Evolutionary conservation across 2,888 invertebrate genomes (phyloP), one percentile per base, ranked within the genome.

Genomic region (Heliconius charithonia): DNA sequence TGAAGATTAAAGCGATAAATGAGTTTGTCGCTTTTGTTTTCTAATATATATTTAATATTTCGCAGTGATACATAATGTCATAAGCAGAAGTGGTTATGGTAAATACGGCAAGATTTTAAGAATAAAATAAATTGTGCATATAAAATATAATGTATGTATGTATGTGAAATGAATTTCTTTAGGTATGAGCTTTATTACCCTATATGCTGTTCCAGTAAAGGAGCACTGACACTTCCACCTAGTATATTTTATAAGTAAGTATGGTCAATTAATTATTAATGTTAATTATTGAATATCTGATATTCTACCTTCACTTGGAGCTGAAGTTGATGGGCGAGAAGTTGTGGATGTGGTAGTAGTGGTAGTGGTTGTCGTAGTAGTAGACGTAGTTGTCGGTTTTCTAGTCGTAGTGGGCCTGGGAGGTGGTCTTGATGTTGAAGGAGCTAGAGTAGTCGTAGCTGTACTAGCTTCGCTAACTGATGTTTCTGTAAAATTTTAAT

Each of bases 351-450:
- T 85, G 6, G 87, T 89, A 0, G 89, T 86, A 2, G 89, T 89
- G 13, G 88, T 85, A 10, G 87, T 89, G 3, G 89, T 89, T 0
- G 88, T 87, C 0, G 88, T 87, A 3, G 87, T 87, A 3, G 88
- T 86, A 1, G 86, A 86, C 3, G 85, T 85, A 4, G 87, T 86
- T 27, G 87, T 90, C 3, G 91, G 91, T 12, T 89, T 89, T 27
- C 86, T 85, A 45, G 85, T 85, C 12, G 84, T 83, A 32, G 86
- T 84, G 73, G 84, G 82, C 78, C 83, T 82, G 56, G 87, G 90
- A 0, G 94, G 94, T 12, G 95, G 95, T 3, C 93, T 89, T 69
- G 95, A 89, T 32, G 94, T 92, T 83, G 90, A 90, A 65, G 95
- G 94, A 12, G 93, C 93, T 16, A 93, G 84, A 6, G 93, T 93